Base-by-base conservation (phyloP, 1,140 invertebrate species). In the Drepana arcuata region DNA sequence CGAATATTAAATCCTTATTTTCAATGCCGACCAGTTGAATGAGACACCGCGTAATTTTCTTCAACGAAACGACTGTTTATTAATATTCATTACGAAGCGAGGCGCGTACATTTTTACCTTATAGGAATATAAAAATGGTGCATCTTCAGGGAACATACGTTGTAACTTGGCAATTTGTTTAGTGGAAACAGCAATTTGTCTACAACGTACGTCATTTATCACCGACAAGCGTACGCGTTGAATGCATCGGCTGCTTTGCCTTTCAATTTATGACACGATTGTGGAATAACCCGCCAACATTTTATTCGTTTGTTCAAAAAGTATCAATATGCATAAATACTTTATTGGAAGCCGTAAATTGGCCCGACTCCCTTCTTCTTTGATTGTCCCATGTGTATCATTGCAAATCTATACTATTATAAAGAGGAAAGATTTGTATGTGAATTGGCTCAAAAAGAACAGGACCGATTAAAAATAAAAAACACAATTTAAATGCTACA, bases 101-200 rank as follows among this genome's bases (percentile, higher is more conserved):
- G 38, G 49, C 34, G 48, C 53, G 47, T 66, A 52, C 39, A 62
- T 60, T 60, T 60, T 61, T 53, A 27, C 58, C 39, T 50, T 53
- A 48, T 31, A 51, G 41, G 47, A 53, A n/a, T n/a, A n/a, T n/a
- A n/a, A 53, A 49, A 60, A 59, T 61, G 42, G 51, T 48, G 31
- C 41, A 37, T 58, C 48, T 48, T 52, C 40, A 35, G 41, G 54
- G 52, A 43, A 40, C 25, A 34, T 28, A 32, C 50, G 39, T 37
- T 38, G 30, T 41, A 57, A 40, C 41, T 41, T 29, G 40, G 57
- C 57, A 59, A 73, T 70, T 72, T 59, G 57, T 64, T 58, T 54
- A 51, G 39, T 39, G 46, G 45, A 42, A 44, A 45, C 41, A 58
- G 62, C 67, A 61, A 74, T 75, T 75, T 72, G 68, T 70, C 65